Evolutionary conservation across 2,888 invertebrate species (phyloP), one percentile per base, ranked within the genome.

Genomic region (Pardosa pseudoannulata): DNA sequence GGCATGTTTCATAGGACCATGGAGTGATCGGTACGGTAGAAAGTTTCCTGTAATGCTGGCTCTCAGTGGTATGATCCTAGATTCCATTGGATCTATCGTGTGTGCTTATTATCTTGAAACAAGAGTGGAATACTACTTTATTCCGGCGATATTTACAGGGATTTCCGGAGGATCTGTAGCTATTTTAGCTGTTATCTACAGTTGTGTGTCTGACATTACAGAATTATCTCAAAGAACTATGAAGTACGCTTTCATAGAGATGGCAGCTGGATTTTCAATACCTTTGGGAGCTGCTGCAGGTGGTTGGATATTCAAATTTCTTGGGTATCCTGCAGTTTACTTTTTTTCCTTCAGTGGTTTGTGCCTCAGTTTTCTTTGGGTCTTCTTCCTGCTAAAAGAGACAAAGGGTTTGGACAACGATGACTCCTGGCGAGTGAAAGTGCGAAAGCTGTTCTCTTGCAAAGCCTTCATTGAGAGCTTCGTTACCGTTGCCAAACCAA

Each of bases 251-350:
- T 65, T 88, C 16, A 27, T 88, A n/a, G 86, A 89, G 64, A 79
- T 83, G 73, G 87, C 89, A 74, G 93, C 95, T 89, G 96, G 96
- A 91, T 92, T 96, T 89, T 96, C 96, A 56, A 93, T 93, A 90
- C 93, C 93, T 87, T 19, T 83, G 16, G 82, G 88, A 27, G 75
- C 67, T 2, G 68, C 67, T 7, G n/a, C 79, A n/a, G 88, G 88
- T 0, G 88, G 88, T 16, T 75, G 74, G 71, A 73, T 88, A 5
- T 88, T 68, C 16, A 88, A 88, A 5, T 88, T 79, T 32, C 74
- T 67, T 0, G 82, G 88, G 1, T 83, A 83, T 39, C 50, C 72
- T 0, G 27, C 79, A 1, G 88, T 88, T 7, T 88, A 72, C 39
- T 50, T 72, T 9, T 16, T 71, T 39, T 79, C 79, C 0, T 64